phyloP scores from a whole-genome alignment of 2,113 vertebrate species.

The Melanotaenia duboulayi region DNA sequence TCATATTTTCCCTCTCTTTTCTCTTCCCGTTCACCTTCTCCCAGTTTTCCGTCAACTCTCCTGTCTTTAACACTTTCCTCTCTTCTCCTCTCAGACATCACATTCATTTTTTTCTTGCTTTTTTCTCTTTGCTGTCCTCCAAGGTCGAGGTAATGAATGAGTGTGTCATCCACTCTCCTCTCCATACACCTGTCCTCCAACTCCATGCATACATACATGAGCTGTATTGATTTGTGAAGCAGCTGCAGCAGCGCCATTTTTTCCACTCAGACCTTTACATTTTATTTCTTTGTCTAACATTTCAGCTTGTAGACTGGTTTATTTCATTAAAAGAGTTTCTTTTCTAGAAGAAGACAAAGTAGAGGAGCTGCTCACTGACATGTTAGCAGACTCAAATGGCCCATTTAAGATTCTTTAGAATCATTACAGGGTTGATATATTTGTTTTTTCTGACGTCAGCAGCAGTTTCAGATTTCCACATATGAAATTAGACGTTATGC shows the following conservation, averaged over 20 bases:
- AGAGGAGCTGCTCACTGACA: too few species aligned
- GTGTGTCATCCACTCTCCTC: slow-evolving; percentile 50
- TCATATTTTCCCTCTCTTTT: slow-evolving; percentile 2
- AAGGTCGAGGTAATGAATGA: slow-evolving; percentile 56
- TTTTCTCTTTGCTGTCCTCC: slow-evolving; percentile 11
- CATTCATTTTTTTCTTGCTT: background rate
- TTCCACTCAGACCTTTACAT: background rate
- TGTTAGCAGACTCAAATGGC: too few species aligned
- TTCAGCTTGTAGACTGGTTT: too few species aligned
- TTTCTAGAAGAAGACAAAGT: too few species aligned
- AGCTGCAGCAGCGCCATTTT: slow-evolving; percentile 21
- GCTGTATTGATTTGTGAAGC: slow-evolving; percentile 37
- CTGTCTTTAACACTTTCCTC: too few species aligned
- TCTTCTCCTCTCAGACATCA: slow-evolving; percentile 2
- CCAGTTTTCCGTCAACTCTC: too few species aligned
- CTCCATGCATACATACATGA: background rate
- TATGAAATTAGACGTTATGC: too few species aligned
- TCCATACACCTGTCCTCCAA: slow-evolving; percentile 43
- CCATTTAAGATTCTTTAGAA: too few species aligned
- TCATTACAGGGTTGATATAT: too few species aligned
- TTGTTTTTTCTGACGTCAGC: too few species aligned
- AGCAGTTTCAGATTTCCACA: too few species aligned
- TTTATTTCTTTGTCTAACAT: background rate
- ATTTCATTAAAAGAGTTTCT: too few species aligned
- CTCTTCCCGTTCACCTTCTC: background rate